Evolutionary conservation across 2,888 invertebrate species (phyloP).

Genomic region (Theodoxus fluviatilis): DNA sequence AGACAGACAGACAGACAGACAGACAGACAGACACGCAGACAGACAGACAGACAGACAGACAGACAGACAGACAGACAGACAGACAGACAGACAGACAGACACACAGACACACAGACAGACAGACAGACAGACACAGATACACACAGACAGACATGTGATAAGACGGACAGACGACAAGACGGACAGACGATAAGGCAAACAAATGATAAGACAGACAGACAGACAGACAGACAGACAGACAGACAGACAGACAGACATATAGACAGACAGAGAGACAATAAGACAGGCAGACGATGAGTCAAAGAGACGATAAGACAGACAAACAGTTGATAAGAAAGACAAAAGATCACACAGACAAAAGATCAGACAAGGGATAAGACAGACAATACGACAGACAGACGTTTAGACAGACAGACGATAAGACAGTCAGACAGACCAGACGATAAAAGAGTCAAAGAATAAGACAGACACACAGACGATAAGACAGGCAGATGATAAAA

Average conservation of each 20-base stretch:
- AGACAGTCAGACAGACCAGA: background rate
- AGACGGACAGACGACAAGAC: background rate
- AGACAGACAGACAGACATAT: constrained; percentile 9
- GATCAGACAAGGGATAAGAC: background rate
- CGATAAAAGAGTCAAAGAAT: too few species aligned
- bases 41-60: constrained; percentile 6
- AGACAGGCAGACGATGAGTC: background rate
- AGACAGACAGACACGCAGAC: background rate
- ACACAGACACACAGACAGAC: constrained; percentile 18
- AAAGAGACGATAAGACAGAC: background rate
- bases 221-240: constrained; percentile 14
- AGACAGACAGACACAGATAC: constrained; percentile 3
- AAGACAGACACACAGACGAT: background rate
- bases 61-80: constrained; percentile 4
- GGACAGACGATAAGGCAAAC: background rate
- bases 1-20: constrained; percentile 8
- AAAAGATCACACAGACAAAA: background rate
- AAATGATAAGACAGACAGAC: background rate
- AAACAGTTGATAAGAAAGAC: background rate
- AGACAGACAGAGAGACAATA: background rate
- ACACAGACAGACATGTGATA: constrained; percentile 11
- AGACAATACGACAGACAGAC: background rate
- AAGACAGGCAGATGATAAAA: too few species aligned
- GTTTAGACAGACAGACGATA: background rate
- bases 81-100: constrained; percentile 5